Percentiles rank a stretch among this genome's conserved stretches.
phyloP scores from a whole-genome alignment of 2,113 vertebrate genomes.

The Nothobranchius furzeri region DNA sequence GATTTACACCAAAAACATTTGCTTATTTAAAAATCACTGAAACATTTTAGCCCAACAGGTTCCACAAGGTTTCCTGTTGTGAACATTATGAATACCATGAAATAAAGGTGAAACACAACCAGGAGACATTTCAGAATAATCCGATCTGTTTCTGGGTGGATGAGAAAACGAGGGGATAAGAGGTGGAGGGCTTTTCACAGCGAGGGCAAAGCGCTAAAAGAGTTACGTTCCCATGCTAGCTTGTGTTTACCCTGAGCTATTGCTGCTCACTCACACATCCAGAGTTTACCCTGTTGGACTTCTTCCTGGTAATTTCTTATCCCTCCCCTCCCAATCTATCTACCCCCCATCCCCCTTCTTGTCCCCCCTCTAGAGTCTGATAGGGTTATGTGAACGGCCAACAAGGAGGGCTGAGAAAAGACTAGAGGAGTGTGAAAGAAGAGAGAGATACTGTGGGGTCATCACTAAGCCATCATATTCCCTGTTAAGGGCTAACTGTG shows the following conservation, averaged over 20 bases:
- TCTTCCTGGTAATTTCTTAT: conserved; percentile 67
- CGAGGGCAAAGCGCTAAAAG: conserved; percentile 67
- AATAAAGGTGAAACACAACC: too few relatives aligned
- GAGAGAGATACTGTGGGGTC: conserved; percentile 69
- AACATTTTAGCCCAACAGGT: too few relatives aligned
- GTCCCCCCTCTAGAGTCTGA: conserved; percentile 80
- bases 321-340: conserved; percentile 44
- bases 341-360: conserved; percentile 36
- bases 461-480: conserved; percentile 68
- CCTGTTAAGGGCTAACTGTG: conserved; percentile 48
- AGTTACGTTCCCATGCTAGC: conserved; percentile 84
- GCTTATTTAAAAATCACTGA: too few relatives aligned
- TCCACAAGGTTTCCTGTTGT: too few relatives aligned
- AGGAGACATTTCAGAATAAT: too few relatives aligned
- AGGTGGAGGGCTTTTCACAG: conserved; percentile 45
- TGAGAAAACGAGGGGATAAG: background rate
- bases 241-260: conserved; percentile 89
- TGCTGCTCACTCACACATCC: conserved; percentile 73
- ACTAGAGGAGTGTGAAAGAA: conserved; percentile 68
- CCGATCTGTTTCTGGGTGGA: too few relatives aligned
- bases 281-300: conserved; percentile 65
- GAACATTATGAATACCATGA: too few relatives aligned
- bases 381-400: conserved; percentile 93
- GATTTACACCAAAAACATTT: too few relatives aligned
- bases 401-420: conserved; percentile 72